A percentile compares a stretch with the other conserved stretches of the same genome.
phyloP scores from a whole-genome alignment of 1,140 invertebrate species.

The Aleiodes sp. region DNA sequence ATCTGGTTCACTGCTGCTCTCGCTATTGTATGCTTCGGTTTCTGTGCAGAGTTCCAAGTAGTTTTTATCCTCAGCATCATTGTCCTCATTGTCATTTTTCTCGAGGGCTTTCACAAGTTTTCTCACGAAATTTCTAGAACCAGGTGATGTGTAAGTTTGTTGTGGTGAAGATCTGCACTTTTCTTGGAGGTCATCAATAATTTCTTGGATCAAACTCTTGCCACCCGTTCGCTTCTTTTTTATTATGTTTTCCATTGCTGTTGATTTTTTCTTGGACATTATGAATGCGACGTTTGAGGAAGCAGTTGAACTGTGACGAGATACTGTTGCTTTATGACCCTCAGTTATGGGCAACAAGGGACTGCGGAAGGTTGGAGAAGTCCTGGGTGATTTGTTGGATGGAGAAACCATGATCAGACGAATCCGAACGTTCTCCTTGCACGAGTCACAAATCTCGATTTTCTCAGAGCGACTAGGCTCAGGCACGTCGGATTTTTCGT shows the following conservation, averaged over 20 bases:
- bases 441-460: neutral
- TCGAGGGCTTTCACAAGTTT: constrained; percentile 36
- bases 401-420: neutral
- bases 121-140: constrained; percentile 30
- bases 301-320: neutral
- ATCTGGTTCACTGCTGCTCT: constrained; percentile 26
- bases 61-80: neutral
- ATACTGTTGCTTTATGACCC: neutral
- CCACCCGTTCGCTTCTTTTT: neutral
- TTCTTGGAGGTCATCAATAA: constrained; percentile 35
- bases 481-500: no score
- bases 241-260: constrained; percentile 8
- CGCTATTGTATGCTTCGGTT: neutral
- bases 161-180: constrained; percentile 3
- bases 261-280: neutral
- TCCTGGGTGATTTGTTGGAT: neutral
- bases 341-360: neutral
- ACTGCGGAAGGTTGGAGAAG: neutral
- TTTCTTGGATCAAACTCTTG: constrained; percentile 17
- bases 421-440: constrained; percentile 3
- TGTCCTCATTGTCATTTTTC: neutral
- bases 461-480: neutral
- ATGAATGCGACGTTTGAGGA: neutral
- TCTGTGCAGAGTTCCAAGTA: neutral
- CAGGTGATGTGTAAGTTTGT: neutral